Percentiles rank a stretch among this genome's conserved stretches.
Conservation (phyloP, 2,888 invertebrate species). For the Sylvicola cinctus region DNA sequence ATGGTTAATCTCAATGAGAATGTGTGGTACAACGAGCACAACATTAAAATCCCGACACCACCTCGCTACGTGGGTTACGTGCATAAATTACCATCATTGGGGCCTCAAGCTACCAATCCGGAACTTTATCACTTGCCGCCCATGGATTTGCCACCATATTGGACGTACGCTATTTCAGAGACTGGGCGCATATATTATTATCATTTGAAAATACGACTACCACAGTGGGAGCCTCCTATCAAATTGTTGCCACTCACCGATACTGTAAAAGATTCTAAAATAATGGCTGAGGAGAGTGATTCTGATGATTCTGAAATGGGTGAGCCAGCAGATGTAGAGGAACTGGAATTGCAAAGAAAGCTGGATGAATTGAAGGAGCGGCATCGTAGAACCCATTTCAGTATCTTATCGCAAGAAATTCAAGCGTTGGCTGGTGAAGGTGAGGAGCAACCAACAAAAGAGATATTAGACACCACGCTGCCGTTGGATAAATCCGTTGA, state of each 20-base stretch:
- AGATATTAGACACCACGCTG: too few species aligned
- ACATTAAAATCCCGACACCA: slow-evolving; percentile 16
- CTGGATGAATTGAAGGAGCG: not conserved
- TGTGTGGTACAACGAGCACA: slow-evolving; percentile 20
- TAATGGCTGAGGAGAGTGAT: not conserved
- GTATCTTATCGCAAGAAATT: too few species aligned
- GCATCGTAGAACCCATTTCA: not conserved
- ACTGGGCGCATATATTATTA: slow-evolving; percentile 83
- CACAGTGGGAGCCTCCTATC: slow-evolving; percentile 59
- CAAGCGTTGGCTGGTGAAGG: too few species aligned
- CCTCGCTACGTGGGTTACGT: slow-evolving; percentile 15
- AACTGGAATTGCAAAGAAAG: slow-evolving; percentile 4
- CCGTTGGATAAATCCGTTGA: too few species aligned
- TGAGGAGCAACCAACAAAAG: too few species aligned
- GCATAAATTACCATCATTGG: not conserved
- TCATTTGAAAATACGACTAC: slow-evolving; percentile 53
- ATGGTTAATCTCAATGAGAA: slow-evolving; percentile 21
- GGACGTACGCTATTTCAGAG: slow-evolving; percentile 67
- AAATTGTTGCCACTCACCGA: slow-evolving; percentile 12
- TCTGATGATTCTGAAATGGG: slow-evolving; percentile 4
- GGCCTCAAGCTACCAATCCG: slow-evolving; percentile 14
- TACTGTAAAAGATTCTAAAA: not conserved
- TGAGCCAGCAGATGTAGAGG: slow-evolving; percentile 7
- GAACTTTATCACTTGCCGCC: slow-evolving; percentile 25
- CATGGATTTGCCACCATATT: slow-evolving; percentile 56